These are phyloP conservation scores for Cyphomyrus plagiostoma DNA, from an alignment of 2,113 vertebrate genomes.

Conservation along the genomic window DNA sequence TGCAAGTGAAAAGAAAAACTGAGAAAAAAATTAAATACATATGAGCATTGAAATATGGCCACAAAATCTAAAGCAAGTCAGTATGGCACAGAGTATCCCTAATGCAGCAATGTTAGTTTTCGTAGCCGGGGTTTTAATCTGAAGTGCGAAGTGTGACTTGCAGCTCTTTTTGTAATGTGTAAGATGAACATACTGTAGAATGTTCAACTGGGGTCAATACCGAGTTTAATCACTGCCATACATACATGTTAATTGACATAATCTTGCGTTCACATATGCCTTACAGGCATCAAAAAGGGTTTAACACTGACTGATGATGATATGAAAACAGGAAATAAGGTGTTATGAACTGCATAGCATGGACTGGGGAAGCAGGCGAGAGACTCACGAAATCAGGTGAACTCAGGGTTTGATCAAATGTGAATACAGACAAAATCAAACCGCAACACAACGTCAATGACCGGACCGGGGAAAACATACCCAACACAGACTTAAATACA, in stretches of 20 bases:
- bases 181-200: conserved; percentile 41
- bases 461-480: too few relatives aligned
- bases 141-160: conserved; percentile 47
- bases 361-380: too few relatives aligned
- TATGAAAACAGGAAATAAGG: conserved; percentile 56
- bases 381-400: too few relatives aligned
- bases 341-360: neutral
- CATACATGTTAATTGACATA: conserved; percentile 67
- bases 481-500: too few relatives aligned
- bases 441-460: neutral
- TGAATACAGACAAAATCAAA: too few relatives aligned
- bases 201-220: conserved; percentile 57
- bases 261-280: conserved; percentile 64
- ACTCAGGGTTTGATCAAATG: too few relatives aligned
- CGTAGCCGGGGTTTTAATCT: conserved; percentile 60
- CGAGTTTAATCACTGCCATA: conserved; percentile 56
- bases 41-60: neutral
- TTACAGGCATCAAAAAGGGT: conserved; percentile 62
- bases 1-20: neutral
- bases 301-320: conserved; percentile 58
- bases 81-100: neutral
- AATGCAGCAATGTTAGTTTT: conserved; percentile 56
- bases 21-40: conserved; percentile 36
- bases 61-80: neutral
- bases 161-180: conserved; percentile 31